A percentile compares a stretch with the other conserved stretches of the same genome.
These are phyloP conservation scores for Hystrix brachyura DNA, from an alignment of 2,113 vertebrate genomes.

Conservation along the genomic window DNA sequence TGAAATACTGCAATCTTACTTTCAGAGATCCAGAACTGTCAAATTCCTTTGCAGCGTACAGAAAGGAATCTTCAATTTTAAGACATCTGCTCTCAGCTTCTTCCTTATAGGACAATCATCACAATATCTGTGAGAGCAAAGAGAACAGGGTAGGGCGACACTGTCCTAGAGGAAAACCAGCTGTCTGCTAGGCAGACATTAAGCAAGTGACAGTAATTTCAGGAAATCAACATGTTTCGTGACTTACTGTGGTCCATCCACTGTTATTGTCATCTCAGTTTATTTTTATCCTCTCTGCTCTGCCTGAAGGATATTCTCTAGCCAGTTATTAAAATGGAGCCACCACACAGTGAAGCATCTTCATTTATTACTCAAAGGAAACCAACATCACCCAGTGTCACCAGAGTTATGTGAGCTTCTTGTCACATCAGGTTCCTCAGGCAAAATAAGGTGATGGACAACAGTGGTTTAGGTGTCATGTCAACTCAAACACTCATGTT, in stretches of 20 bases:
- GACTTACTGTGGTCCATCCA: constrained; percentile 50
- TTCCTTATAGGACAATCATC: constrained; percentile 26
- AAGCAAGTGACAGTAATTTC: constrained; percentile 45
- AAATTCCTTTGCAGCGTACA: neutral
- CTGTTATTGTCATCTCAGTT: constrained; percentile 33
- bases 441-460: neutral
- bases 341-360: constrained; percentile 20
- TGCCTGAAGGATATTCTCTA: constrained; percentile 42
- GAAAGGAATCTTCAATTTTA: constrained; percentile 34
- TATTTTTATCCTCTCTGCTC: constrained; percentile 56
- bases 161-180: neutral
- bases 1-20: neutral
- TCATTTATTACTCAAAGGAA: constrained; percentile 54
- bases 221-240: constrained; percentile 10
- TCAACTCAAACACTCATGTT: neutral
- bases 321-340: constrained; percentile 53
- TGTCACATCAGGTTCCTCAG: neutral
- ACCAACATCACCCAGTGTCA: neutral
- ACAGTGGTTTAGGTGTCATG: neutral
- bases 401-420: neutral
- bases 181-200: neutral
- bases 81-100: constrained; percentile 18
- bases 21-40: constrained; percentile 26
- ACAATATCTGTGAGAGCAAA: neutral
- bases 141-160: neutral